Evolutionary conservation across 2,888 invertebrate species (phyloP).

Genomic region (Latheticus oryzae): DNA sequence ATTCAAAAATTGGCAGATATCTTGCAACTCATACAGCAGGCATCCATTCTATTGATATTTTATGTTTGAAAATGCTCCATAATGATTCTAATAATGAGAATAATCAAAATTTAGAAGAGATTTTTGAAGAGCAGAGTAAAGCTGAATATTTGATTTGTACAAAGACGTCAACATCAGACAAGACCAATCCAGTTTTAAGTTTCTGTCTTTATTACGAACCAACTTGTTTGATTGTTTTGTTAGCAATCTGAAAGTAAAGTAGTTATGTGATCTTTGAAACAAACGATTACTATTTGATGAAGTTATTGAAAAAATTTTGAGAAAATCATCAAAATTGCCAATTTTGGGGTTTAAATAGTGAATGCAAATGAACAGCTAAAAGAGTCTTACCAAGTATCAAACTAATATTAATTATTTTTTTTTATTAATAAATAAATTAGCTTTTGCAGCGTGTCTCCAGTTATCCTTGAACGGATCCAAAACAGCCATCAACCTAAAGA

Average conservation of each 20-base stretch:
- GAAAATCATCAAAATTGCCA: no score
- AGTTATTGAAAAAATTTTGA: no score
- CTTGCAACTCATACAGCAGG: conserved; percentile 89
- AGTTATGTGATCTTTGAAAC: no score
- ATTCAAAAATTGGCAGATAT: conserved; percentile 77
- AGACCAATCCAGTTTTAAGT: conserved; percentile 71
- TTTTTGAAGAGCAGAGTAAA: conserved; percentile 65
- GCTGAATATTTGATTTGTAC: conserved; percentile 81
- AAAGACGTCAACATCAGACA: conserved; percentile 65
- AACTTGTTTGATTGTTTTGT: conserved; percentile 71
- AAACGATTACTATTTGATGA: no score
- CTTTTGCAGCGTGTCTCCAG: conserved; percentile 79
- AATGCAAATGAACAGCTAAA: no score
- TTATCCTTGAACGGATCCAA: conserved; percentile 81
- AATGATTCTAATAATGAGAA: no score
- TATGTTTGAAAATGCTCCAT: conserved; percentile 78
- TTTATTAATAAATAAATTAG: no score
- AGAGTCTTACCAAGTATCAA: no score
- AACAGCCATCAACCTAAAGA: conserved; percentile 78
- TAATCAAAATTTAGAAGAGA: no score
- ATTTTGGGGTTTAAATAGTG: no score
- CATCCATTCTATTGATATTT: conserved; percentile 82
- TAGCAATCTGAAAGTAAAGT: no score
- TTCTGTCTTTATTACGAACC: conserved; percentile 72
- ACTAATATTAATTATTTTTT: no score